A percentile compares a stretch with the other conserved stretches of the same genome.
These are phyloP conservation scores for Oxyteleia sp. DNA, from an alignment of 2,888 invertebrate species.

Conservation along the genomic window DNA sequence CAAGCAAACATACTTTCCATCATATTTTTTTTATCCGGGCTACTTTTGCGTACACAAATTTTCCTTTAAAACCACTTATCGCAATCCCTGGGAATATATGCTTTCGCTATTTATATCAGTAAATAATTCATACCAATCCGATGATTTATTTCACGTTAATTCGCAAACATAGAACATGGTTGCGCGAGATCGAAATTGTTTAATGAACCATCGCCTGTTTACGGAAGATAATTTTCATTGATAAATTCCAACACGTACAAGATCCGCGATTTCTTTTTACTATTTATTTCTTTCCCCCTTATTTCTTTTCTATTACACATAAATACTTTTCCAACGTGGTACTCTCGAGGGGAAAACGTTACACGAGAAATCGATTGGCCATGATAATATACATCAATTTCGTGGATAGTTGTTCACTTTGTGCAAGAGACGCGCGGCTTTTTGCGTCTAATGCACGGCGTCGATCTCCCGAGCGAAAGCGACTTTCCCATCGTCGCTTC, in stretches of 20 bases:
- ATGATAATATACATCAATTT: conserved; percentile 46
- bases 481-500: conserved; percentile 78
- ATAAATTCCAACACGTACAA: conserved; percentile 20
- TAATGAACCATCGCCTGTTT: not conserved
- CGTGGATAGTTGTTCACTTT: conserved; percentile 30
- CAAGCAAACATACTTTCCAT: no score
- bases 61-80: no score
- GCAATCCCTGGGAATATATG: not conserved
- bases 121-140: conserved; percentile 2
- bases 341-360: conserved; percentile 10
- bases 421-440: conserved; percentile 34
- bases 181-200: not conserved
- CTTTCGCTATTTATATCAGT: conserved; percentile 1
- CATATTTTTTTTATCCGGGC: no score
- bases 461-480: conserved; percentile 81
- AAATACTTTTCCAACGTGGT: not conserved
- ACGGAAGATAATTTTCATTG: conserved; percentile 7
- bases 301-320: not conserved
- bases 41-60: no score
- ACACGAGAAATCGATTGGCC: conserved; percentile 52
- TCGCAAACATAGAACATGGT: not conserved
- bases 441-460: conserved; percentile 73
- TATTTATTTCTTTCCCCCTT: not conserved
- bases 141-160: conserved; percentile 4
- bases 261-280: not conserved